Conservation (phyloP, 2,888 invertebrate genomes). For the Latheticus oryzae region DNA sequence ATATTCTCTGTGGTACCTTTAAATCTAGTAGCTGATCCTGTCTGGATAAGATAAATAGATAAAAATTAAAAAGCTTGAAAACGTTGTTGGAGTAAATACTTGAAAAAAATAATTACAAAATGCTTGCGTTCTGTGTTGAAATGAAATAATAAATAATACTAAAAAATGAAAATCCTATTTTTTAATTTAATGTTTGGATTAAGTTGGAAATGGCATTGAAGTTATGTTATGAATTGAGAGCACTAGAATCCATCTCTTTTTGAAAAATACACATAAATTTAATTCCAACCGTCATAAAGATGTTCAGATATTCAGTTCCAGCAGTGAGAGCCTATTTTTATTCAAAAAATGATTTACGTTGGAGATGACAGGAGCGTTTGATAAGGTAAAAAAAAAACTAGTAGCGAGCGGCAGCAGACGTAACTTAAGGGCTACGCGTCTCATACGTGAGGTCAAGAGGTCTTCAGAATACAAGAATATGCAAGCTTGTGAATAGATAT, state of each 20-base stretch:
- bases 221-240: constrained; percentile 19
- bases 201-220: constrained; percentile 6
- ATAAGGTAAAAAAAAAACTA: constrained; percentile 43
- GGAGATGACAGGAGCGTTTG: constrained; percentile 46
- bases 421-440: constrained; percentile 41
- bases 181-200: too few relatives aligned
- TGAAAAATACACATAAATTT: constrained; percentile 33
- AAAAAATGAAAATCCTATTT: too few relatives aligned
- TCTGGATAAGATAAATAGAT: not conserved
- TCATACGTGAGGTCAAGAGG: constrained; percentile 49
- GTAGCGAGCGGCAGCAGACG: constrained; percentile 36
- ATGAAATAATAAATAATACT: too few relatives aligned
- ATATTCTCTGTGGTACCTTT: constrained; percentile 16
- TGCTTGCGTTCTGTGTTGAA: too few relatives aligned
- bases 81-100: too few relatives aligned
- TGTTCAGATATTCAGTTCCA: constrained; percentile 41
- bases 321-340: constrained; percentile 43
- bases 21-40: constrained; percentile 3
- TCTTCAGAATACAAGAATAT: constrained; percentile 43
- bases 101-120: too few relatives aligned
- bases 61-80: too few relatives aligned
- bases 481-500: constrained; percentile 39
- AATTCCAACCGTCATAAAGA: constrained; percentile 38
- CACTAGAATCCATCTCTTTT: constrained; percentile 23
- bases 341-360: constrained; percentile 46